Evolutionary conservation across 2,797 vertebrate species (phyloP).

Genomic region (Tadarida brasiliensis): DNA sequence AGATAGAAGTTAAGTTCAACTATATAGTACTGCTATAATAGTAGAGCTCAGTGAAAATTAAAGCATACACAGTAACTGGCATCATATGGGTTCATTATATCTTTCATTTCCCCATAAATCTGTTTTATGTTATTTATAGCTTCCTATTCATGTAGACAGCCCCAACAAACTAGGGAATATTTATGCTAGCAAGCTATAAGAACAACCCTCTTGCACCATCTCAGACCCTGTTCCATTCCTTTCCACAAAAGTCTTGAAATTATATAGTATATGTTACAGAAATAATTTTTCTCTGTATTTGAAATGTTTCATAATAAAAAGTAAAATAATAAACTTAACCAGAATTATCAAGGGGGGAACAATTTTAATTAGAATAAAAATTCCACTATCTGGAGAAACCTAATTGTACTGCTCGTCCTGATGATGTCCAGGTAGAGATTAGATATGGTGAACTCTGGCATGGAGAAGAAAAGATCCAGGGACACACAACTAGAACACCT

Average conservation of each 20-base stretch:
- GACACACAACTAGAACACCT: neutral
- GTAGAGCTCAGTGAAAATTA: conserved; percentile 44
- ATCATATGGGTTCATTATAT: conserved; percentile 62
- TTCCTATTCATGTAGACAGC: neutral
- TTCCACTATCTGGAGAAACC: neutral
- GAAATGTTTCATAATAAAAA: conserved; percentile 51
- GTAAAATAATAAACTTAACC: neutral
- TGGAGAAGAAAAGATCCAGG: neutral
- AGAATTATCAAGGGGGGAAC: neutral
- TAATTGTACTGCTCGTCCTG: neutral
- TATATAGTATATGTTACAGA: neutral
- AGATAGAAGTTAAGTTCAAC: conserved; percentile 69
- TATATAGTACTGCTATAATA: conserved; percentile 51
- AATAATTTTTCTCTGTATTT: neutral
- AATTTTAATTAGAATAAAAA: conserved; percentile 16
- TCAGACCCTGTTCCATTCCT: neutral
- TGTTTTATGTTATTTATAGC: conserved; percentile 66
- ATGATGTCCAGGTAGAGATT: neutral
- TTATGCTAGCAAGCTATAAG: neutral
- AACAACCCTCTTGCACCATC: neutral
- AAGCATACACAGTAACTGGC: conserved; percentile 33
- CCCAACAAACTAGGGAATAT: neutral
- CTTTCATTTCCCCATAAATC: conserved; percentile 58
- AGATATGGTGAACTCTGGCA: neutral
- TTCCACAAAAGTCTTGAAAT: conserved; percentile 16